Conservation (phyloP, 2,797 vertebrate species). For the Adelosebastes latens region DNA sequence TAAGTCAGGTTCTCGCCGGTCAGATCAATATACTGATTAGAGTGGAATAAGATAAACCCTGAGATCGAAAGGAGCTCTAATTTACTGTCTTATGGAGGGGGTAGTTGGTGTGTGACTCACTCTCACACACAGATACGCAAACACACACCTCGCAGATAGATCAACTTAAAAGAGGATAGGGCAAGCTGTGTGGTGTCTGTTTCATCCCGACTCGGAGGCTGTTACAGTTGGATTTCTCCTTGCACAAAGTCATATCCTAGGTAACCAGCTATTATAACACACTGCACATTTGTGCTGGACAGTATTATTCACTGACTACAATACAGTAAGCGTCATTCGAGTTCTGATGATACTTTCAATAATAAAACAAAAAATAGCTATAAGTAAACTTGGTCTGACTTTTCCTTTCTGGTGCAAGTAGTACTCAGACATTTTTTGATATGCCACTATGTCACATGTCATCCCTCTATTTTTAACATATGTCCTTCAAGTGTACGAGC, state of each 20-base stretch:
- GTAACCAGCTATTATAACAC: conserved; percentile 33
- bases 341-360: neutral
- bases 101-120: conserved; percentile 53
- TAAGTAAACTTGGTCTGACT: neutral
- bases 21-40: conserved; percentile 85
- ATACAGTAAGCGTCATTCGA: neutral
- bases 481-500: conserved; percentile 40
- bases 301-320: conserved; percentile 1
- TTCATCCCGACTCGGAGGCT: conserved; percentile 30
- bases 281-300: neutral
- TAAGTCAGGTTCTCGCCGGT: conserved; percentile 61
- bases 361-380: neutral
- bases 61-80: conserved; percentile 70
- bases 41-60: conserved; percentile 79
- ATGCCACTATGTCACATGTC: conserved; percentile 9
- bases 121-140: conserved; percentile 18
- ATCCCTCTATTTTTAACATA: conserved; percentile 49
- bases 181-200: conserved; percentile 35
- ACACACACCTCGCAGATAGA: conserved; percentile 40
- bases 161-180: conserved; percentile 45
- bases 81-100: conserved; percentile 69
- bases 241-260: conserved; percentile 60
- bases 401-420: neutral
- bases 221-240: conserved; percentile 53
- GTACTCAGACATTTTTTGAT: neutral